Conservation (phyloP, 2,888 invertebrate species). For the Baccha elongata region DNA sequence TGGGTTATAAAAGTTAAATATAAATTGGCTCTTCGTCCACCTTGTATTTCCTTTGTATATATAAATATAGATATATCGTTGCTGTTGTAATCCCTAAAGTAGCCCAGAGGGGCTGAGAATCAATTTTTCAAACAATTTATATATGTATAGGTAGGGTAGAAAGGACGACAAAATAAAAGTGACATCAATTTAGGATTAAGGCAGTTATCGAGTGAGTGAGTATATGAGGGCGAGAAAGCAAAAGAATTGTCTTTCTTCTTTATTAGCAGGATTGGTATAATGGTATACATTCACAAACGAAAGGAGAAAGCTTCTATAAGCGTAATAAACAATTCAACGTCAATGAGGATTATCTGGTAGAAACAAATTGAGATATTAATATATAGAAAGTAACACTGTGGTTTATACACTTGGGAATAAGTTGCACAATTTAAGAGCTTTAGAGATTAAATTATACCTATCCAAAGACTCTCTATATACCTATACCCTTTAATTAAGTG, state of each 20-base stretch:
- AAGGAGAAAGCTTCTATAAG: not conserved
- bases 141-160: no score
- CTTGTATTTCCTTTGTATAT: no score
- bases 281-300: not conserved
- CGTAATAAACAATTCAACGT: constrained; percentile 31
- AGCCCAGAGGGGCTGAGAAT: constrained; percentile 57
- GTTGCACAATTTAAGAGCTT: constrained; percentile 1
- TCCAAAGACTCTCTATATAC: no score
- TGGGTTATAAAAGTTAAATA: constrained; percentile 31
- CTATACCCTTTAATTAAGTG: no score
- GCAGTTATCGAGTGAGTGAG: constrained; percentile 45
- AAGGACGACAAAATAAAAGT: constrained; percentile 44
- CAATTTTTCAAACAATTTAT: constrained; percentile 51
- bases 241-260: not conserved
- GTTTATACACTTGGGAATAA: not conserved
- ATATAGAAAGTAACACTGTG: not conserved
- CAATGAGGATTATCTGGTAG: constrained; percentile 27
- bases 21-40: constrained; percentile 61
- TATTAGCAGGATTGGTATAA: not conserved
- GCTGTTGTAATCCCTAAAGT: constrained; percentile 64
- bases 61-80: no score
- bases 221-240: not conserved
- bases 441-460: not conserved
- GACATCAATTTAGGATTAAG: constrained; percentile 67
- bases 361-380: constrained; percentile 33